Percentiles rank a stretch among this genome's conserved stretches.
phyloP scores from a whole-genome alignment of 2,113 vertebrate species.

The Smithornis capensis region DNA sequence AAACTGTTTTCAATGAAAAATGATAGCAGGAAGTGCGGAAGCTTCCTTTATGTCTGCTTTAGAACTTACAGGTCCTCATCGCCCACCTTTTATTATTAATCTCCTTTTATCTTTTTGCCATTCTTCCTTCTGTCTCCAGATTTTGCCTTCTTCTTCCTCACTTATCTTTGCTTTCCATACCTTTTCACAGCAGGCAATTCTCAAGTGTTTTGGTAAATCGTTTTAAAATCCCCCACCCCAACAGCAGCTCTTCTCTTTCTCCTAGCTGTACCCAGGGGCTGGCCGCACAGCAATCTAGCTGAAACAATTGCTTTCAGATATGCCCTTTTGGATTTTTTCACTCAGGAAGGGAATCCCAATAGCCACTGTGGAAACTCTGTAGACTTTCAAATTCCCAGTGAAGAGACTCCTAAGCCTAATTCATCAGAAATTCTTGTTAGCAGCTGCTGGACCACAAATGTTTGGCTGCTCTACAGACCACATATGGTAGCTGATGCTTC shows the following conservation, averaged over 20 bases:
- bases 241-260: not conserved
- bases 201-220: not conserved
- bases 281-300: not conserved
- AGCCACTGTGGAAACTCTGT: not conserved
- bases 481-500: conserved; percentile 41
- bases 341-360: not conserved
- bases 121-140: not conserved
- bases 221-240: not conserved
- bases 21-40: not conserved
- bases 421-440: conserved; percentile 23
- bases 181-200: not conserved
- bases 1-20: not conserved
- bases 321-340: not conserved
- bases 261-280: not conserved
- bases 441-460: conserved; percentile 55
- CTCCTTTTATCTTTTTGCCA: not conserved
- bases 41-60: not conserved
- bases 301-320: conserved; percentile 8
- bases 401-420: conserved; percentile 19
- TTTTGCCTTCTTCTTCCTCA: not conserved
- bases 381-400: not conserved
- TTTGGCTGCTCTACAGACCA: conserved; percentile 50
- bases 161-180: not conserved
- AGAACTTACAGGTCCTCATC: not conserved
- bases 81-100: not conserved